phyloP scores from a whole-genome alignment of 2,888 invertebrate genomes.

The Volucella zonaria region DNA sequence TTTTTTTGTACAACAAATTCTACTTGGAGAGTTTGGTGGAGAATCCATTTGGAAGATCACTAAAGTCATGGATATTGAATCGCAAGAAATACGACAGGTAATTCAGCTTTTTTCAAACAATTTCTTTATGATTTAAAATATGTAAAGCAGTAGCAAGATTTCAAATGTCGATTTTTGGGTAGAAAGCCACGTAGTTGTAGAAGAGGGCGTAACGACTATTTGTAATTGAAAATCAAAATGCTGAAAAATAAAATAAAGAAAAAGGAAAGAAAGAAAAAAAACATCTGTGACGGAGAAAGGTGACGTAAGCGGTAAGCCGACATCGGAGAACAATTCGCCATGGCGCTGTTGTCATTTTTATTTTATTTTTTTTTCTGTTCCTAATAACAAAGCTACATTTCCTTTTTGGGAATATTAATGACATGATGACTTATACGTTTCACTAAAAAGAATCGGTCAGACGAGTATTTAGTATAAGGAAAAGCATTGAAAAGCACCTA shows the following conservation, averaged over 20 bases:
- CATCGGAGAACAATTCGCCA: slow-evolving; percentile 55
- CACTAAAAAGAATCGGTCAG: slow-evolving; percentile 24
- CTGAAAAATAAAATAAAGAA: slow-evolving; percentile 10
- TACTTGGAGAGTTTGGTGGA: slow-evolving; percentile 32
- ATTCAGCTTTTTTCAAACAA: slow-evolving; percentile 48
- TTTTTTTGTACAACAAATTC: slow-evolving; percentile 34
- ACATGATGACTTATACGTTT: slow-evolving; percentile 32
- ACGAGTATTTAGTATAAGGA: slow-evolving; percentile 8
- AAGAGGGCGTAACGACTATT: slow-evolving; percentile 44
- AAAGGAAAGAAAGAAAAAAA: slow-evolving; percentile 18
- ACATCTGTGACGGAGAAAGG: slow-evolving; percentile 47
- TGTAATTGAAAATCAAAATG: slow-evolving; percentile 40
- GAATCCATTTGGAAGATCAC: slow-evolving; percentile 33
- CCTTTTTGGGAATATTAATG: slow-evolving; percentile 52
- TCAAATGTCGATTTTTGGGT: slow-evolving; percentile 4
- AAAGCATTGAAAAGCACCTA: slow-evolving; percentile 7
- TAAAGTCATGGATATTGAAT: slow-evolving; percentile 80
- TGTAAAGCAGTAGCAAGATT: slow-evolving; percentile 20
- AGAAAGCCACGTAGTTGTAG: not conserved
- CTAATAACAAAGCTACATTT: slow-evolving; percentile 37
- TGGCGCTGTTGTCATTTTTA: slow-evolving; percentile 22
- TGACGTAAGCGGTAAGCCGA: slow-evolving; percentile 64
- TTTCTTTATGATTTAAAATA: slow-evolving; percentile 24
- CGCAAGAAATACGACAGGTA: slow-evolving; percentile 82
- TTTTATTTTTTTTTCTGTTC: slow-evolving; percentile 39